Percentiles rank a stretch among this genome's conserved stretches.
Conservation (phyloP, 2,888 invertebrate species). For the Thalpophila matura region DNA sequence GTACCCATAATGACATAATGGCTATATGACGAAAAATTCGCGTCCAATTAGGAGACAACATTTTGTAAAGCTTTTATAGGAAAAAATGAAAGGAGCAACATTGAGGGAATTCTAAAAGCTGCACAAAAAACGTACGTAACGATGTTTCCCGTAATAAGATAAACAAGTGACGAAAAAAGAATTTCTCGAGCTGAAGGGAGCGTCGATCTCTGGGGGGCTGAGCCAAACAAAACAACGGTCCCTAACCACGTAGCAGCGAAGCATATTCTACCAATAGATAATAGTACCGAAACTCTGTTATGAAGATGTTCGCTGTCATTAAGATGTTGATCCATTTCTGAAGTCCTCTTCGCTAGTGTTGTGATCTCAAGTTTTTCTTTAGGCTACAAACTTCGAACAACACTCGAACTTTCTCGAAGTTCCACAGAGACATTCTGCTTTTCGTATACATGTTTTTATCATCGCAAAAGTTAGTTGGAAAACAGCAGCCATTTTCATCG, state of each 20-base stretch:
- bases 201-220: slow-evolving; percentile 13
- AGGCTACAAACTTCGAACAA: slow-evolving; percentile 56
- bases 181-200: slow-evolving; percentile 18
- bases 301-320: slow-evolving; percentile 47
- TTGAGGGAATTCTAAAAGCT: slow-evolving; percentile 42
- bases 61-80: slow-evolving; percentile 47
- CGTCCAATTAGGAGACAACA: slow-evolving; percentile 52
- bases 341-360: slow-evolving; percentile 46
- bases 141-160: slow-evolving; percentile 47
- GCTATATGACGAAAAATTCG: slow-evolving; percentile 29
- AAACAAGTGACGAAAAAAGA: slow-evolving; percentile 40
- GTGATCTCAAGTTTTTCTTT: slow-evolving; percentile 51
- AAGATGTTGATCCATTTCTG: slow-evolving; percentile 52
- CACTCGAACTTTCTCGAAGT: slow-evolving; percentile 54
- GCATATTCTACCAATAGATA: slow-evolving; percentile 1
- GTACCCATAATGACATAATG: slow-evolving; percentile 19
- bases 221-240: slow-evolving; percentile 6
- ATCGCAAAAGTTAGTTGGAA: slow-evolving; percentile 44
- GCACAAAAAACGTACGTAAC: slow-evolving; percentile 42
- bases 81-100: slow-evolving; percentile 36
- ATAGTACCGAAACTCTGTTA: slow-evolving; percentile 13
- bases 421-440: slow-evolving; percentile 47
- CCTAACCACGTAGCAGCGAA: not conserved
- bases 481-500: slow-evolving; percentile 47
- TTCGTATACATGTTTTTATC: slow-evolving; percentile 55